These are phyloP conservation scores for Lonchura striata DNA, from an alignment of 2,113 vertebrate species.

Conservation along the genomic window DNA sequence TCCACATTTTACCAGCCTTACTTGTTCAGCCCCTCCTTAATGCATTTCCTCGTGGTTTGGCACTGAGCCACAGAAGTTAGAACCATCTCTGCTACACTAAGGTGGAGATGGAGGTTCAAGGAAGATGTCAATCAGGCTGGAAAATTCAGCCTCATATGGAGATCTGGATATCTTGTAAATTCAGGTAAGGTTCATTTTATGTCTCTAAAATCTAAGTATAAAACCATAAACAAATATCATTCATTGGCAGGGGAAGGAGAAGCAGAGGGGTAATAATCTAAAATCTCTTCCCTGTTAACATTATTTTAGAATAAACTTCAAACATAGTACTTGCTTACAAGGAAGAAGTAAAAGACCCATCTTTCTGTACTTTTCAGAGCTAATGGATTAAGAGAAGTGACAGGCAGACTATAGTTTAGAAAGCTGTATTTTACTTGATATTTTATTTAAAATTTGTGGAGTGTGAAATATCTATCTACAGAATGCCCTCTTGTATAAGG, in stretches of 20 bases:
- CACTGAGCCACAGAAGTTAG: background rate
- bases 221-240: background rate
- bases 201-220: background rate
- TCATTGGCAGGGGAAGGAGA: background rate
- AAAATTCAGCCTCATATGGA: background rate
- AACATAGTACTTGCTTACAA: background rate
- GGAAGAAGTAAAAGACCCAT: background rate
- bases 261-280: background rate
- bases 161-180: background rate
- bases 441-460: background rate
- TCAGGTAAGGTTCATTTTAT: background rate
- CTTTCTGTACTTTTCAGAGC: background rate
- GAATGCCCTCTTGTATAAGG: constrained; percentile 9
- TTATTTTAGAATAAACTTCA: background rate
- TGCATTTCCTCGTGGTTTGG: background rate
- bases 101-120: background rate
- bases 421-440: constrained; percentile 10
- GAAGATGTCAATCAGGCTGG: background rate
- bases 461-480: constrained; percentile 1
- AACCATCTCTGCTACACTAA: background rate
- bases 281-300: background rate
- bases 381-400: background rate
- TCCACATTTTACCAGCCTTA: background rate
- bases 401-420: background rate
- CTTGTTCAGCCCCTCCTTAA: background rate